phyloP scores from a whole-genome alignment of 2,797 vertebrate species.

The Coluber constrictor region DNA sequence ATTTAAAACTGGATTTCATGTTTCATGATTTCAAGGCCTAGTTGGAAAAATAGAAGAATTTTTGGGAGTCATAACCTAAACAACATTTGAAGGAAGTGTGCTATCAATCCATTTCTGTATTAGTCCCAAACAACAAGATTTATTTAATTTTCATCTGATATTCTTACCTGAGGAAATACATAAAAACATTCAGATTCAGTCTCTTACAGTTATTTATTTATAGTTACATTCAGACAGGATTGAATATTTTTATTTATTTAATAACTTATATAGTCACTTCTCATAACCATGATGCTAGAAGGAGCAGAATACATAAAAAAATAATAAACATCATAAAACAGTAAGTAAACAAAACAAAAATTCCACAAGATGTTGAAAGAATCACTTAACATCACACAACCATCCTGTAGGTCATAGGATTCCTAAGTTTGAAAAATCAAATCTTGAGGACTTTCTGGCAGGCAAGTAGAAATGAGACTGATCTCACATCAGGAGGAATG shows the following conservation, averaged over 20 bases:
- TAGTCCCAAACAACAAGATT: background rate
- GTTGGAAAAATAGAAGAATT: background rate
- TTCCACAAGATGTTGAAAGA: too few species aligned
- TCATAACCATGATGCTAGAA: too few species aligned
- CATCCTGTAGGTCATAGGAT: too few species aligned
- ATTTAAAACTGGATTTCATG: background rate
- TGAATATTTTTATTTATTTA: background rate
- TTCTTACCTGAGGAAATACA: background rate
- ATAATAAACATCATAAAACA: too few species aligned
- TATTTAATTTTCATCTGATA: background rate
- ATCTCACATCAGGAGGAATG: background rate
- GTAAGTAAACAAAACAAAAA: too few species aligned
- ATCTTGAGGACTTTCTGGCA: too few species aligned
- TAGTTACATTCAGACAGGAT: conserved; percentile 41
- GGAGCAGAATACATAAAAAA: too few species aligned
- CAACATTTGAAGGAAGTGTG: too few species aligned
- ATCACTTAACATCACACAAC: too few species aligned
- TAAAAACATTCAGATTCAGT: background rate
- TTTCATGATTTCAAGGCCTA: background rate
- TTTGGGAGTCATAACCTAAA: background rate
- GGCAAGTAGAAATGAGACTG: background rate
- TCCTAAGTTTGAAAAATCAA: too few species aligned
- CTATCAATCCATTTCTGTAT: background rate
- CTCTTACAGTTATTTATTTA: background rate
- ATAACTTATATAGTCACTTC: too few species aligned